phyloP scores from a whole-genome alignment of 2,888 invertebrate species.

The Caradrina kadenii region DNA sequence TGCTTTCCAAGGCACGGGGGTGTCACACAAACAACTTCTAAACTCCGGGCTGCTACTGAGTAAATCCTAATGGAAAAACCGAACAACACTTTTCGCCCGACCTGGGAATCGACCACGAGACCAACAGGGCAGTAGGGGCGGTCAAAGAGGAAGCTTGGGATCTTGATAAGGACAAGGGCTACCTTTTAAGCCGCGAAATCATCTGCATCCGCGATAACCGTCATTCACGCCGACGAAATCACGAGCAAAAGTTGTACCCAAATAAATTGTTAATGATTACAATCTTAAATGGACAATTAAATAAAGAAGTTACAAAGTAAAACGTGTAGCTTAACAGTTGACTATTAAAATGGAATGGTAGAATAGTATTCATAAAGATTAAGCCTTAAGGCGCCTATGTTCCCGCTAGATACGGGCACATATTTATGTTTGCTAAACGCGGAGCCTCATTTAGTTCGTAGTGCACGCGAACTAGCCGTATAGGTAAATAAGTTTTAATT shows the following conservation, averaged over 20 bases:
- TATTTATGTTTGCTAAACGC: constrained; percentile 75
- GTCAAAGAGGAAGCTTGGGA: too few relatives aligned
- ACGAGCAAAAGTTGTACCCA: background rate
- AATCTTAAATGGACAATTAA: constrained; percentile 8
- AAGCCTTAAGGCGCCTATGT: constrained; percentile 64
- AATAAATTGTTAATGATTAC: constrained; percentile 11
- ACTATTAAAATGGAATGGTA: constrained; percentile 59
- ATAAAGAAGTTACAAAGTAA: constrained; percentile 42
- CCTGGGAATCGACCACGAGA: too few relatives aligned
- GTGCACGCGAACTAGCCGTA: constrained; percentile 78
- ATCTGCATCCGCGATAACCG: too few relatives aligned
- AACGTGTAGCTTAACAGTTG: constrained; percentile 20
- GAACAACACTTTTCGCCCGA: too few relatives aligned
- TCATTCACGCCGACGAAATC: too few relatives aligned
- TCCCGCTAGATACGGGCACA: constrained; percentile 67
- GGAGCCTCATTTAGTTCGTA: constrained; percentile 75
- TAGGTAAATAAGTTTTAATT: constrained; percentile 82
- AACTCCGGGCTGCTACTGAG: too few relatives aligned
- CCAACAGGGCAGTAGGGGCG: too few relatives aligned
- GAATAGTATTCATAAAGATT: constrained; percentile 66
- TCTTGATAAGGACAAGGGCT: too few relatives aligned
- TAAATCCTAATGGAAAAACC: too few relatives aligned
- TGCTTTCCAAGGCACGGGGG: too few relatives aligned
- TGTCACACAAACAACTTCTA: too few relatives aligned
- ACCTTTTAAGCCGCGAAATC: too few relatives aligned